These are phyloP conservation scores for Pollenia labialis DNA, from an alignment of 2,888 invertebrate species.

Conservation along the genomic window DNA sequence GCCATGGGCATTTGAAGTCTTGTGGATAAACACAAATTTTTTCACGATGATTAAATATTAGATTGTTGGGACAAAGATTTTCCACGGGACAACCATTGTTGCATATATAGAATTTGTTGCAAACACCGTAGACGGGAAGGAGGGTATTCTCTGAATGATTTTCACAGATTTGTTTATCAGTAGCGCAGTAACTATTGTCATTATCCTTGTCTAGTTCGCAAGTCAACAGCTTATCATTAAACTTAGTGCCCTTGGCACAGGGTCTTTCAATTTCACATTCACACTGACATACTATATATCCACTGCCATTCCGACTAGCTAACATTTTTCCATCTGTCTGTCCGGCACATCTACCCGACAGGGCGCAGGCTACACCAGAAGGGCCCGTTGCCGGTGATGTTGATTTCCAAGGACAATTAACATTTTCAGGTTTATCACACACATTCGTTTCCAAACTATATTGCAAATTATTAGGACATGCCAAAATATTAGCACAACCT, in stretches of 20 bases:
- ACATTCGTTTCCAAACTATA: constrained; percentile 68
- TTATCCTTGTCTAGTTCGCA: constrained; percentile 48
- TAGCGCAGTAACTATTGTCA: background rate
- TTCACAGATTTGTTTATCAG: constrained; percentile 27
- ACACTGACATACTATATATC: constrained; percentile 67
- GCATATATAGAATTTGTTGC: constrained; percentile 73
- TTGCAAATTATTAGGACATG: constrained; percentile 77
- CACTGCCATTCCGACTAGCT: constrained; percentile 17
- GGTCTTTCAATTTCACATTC: constrained; percentile 60
- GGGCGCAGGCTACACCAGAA: constrained; percentile 74
- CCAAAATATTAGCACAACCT: constrained; percentile 70
- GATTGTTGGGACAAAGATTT: constrained; percentile 56
- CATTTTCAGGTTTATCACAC: constrained; percentile 77
- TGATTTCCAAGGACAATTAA: constrained; percentile 75
- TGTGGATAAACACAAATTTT: constrained; percentile 71
- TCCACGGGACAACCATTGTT: constrained; percentile 59
- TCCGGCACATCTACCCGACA: constrained; percentile 43
- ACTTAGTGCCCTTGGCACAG: constrained; percentile 72
- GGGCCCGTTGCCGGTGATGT: constrained; percentile 67
- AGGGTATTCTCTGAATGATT: constrained; percentile 22
- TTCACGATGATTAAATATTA: constrained; percentile 59
- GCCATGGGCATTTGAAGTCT: constrained; percentile 66
- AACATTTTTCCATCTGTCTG: constrained; percentile 54
- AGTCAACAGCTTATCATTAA: constrained; percentile 45
- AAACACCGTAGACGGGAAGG: constrained; percentile 57